A percentile compares a stretch with the other conserved stretches of the same genome.
Conservation (phyloP, 2,113 vertebrate species). For the Platanista minor region DNA sequence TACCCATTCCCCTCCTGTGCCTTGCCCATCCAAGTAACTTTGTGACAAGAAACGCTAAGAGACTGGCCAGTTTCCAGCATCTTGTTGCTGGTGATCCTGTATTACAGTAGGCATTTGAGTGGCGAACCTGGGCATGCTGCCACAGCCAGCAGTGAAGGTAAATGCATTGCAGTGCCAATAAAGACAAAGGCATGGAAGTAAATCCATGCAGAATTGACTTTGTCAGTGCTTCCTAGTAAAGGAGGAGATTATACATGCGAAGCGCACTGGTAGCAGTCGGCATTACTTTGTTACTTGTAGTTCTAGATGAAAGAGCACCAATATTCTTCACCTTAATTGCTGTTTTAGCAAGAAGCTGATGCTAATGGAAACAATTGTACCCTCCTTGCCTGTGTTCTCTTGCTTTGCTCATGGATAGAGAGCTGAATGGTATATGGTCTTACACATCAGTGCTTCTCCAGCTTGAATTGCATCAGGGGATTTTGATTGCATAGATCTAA, state of each 20-base stretch:
- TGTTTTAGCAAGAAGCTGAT: constrained; percentile 34
- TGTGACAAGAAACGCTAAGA: constrained; percentile 42
- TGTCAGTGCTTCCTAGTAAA: constrained; percentile 65
- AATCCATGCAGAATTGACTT: constrained; percentile 61
- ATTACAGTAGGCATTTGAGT: constrained; percentile 61
- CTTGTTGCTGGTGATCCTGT: constrained; percentile 65
- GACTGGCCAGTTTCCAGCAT: constrained; percentile 55
- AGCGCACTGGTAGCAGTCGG: not conserved
- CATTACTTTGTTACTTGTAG: constrained; percentile 33
- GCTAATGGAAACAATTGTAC: not conserved
- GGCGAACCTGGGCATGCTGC: constrained; percentile 65
- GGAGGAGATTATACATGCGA: constrained; percentile 34
- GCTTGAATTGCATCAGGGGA: not conserved
- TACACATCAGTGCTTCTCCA: not conserved
- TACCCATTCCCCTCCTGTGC: constrained; percentile 19
- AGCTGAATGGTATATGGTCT: not conserved
- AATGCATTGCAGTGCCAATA: constrained; percentile 51
- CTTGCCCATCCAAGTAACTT: constrained; percentile 37
- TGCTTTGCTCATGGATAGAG: not conserved
- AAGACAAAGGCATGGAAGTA: constrained; percentile 45
- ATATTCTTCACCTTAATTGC: constrained; percentile 34
- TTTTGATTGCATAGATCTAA: constrained; percentile 19
- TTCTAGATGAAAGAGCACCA: constrained; percentile 38
- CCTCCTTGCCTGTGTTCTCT: not conserved
- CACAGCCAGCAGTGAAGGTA: constrained; percentile 65